Conservation (phyloP, 2,888 invertebrate genomes). For the Craniophora ligustri region DNA sequence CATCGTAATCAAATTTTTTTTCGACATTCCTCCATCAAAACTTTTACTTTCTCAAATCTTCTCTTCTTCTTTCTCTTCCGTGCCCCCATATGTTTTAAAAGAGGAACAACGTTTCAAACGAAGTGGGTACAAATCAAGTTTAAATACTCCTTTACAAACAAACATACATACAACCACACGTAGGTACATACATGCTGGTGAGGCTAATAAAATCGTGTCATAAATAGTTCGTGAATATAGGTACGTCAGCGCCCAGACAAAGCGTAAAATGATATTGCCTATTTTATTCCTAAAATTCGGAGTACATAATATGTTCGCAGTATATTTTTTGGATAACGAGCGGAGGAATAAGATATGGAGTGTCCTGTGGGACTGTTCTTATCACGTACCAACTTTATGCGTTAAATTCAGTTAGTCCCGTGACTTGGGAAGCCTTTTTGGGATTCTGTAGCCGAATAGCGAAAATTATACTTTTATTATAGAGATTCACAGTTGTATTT, state of each 20-base stretch:
- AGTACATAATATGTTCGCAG: neutral
- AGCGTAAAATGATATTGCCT: neutral
- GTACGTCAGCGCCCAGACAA: neutral
- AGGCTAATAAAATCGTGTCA: too few species aligned
- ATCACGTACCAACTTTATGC: constrained; percentile 20
- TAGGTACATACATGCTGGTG: too few species aligned
- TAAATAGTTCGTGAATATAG: neutral
- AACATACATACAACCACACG: too few species aligned
- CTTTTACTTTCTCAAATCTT: too few species aligned
- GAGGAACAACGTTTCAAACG: too few species aligned
- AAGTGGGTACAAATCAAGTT: too few species aligned
- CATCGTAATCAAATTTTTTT: too few species aligned
- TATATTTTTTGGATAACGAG: constrained; percentile 40
- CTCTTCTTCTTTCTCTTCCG: too few species aligned
- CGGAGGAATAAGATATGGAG: constrained; percentile 22
- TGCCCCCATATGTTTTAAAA: too few species aligned
- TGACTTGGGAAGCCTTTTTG: neutral
- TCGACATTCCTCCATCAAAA: too few species aligned
- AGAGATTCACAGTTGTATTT: neutral
- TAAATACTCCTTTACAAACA: too few species aligned
- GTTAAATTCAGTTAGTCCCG: constrained; percentile 5
- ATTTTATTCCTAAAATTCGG: neutral
- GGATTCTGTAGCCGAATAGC: neutral
- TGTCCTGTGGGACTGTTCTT: constrained; percentile 14
- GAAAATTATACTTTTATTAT: neutral